Percentiles rank a stretch among this genome's conserved stretches.
phyloP scores from a whole-genome alignment of 2,113 vertebrate genomes.

The Nycticorax nycticorax region DNA sequence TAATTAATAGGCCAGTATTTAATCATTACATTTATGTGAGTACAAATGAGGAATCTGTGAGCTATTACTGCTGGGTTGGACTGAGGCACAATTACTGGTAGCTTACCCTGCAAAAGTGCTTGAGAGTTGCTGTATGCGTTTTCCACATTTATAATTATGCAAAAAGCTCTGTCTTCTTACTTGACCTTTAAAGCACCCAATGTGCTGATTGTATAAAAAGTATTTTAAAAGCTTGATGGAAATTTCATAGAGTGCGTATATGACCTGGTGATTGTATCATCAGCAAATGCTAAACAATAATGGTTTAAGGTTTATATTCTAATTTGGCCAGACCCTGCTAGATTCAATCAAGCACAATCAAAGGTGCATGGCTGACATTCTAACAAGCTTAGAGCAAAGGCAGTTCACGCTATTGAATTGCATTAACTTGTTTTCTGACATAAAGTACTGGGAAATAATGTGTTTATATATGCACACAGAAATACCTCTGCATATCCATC shows the following conservation, averaged over 20 bases:
- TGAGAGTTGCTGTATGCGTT: constrained; percentile 11
- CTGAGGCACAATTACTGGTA: constrained; percentile 56
- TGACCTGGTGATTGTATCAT: constrained; percentile 39
- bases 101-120: constrained; percentile 44
- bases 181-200: constrained; percentile 63
- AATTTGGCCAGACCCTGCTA: constrained; percentile 45
- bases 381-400: constrained; percentile 55
- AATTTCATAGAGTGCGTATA: constrained; percentile 33
- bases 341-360: constrained; percentile 56
- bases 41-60: constrained; percentile 54
- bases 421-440: constrained; percentile 18
- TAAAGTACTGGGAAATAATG: not conserved
- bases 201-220: constrained; percentile 52
- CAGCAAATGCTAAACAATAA: constrained; percentile 62
- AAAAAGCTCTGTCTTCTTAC: constrained; percentile 29
- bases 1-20: constrained; percentile 65
- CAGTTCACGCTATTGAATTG: constrained; percentile 5
- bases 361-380: not conserved
- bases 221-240: constrained; percentile 56
- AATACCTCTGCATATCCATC: not conserved
- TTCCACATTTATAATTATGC: constrained; percentile 58
- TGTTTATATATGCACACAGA: not conserved
- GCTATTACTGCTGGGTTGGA: constrained; percentile 30
- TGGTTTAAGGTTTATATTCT: constrained; percentile 49
- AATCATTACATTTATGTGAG: constrained; percentile 59